These are phyloP conservation scores for Peromyscus maniculatus DNA, from an alignment of 2,113 vertebrate genomes.

Conservation along the genomic window DNA sequence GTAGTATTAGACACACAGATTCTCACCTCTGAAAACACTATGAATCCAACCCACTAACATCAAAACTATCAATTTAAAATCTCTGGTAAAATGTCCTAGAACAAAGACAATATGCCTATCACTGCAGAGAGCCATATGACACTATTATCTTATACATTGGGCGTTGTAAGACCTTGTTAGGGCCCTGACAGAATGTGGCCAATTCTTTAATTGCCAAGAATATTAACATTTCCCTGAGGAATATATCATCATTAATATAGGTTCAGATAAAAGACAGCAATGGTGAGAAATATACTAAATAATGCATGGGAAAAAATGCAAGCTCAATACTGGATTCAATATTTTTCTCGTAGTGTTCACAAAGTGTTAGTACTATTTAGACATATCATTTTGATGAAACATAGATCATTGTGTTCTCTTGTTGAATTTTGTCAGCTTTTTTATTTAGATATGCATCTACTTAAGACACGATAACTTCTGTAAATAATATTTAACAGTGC, in stretches of 20 bases:
- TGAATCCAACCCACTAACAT: rapidly evolving
- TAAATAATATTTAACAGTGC: conserved; percentile 4
- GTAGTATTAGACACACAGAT: background rate
- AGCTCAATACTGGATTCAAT: conserved; percentile 67
- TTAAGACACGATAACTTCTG: conserved; percentile 20
- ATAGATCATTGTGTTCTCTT: background rate
- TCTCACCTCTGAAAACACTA: background rate
- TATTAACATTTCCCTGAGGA: background rate
- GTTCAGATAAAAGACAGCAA: background rate
- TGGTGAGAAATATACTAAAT: background rate
- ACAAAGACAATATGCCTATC: background rate
- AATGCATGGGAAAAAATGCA: background rate
- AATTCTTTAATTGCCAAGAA: background rate
- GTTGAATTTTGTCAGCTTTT: background rate
- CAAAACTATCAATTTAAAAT: background rate
- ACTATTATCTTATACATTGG: background rate
- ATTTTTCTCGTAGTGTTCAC: conserved; percentile 5
- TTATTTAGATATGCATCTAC: background rate
- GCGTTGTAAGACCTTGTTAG: too few species aligned
- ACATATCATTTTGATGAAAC: conserved; percentile 10
- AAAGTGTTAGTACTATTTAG: background rate
- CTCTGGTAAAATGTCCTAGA: background rate
- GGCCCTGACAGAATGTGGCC: too few species aligned
- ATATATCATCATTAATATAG: background rate
- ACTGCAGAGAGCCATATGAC: rapidly evolving